Evolutionary conservation across 2,113 vertebrate species (phyloP).

Genomic region (Orcinus orca): DNA sequence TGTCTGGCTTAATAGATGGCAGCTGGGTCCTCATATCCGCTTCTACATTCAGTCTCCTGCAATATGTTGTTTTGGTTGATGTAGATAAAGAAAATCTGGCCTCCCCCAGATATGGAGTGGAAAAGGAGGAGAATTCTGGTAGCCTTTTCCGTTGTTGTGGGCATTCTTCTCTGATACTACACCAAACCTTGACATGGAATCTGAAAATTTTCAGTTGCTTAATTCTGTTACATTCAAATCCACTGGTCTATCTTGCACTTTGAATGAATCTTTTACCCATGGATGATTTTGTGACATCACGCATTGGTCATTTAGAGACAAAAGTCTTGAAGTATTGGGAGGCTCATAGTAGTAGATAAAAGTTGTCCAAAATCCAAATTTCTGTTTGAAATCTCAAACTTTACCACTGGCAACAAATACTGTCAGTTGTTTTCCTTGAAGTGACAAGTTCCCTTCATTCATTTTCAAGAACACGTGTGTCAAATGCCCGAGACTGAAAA

Average conservation of each 20-base stretch:
- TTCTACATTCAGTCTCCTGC: neutral
- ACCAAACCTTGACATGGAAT: neutral
- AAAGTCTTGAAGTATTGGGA: neutral
- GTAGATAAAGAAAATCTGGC: neutral
- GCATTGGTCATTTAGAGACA: neutral
- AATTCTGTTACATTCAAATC: neutral
- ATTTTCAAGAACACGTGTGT: neutral
- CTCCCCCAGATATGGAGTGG: accelerated
- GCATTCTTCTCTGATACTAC: neutral
- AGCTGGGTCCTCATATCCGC: neutral
- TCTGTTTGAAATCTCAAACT: neutral
- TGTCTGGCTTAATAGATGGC: neutral
- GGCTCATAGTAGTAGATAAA: neutral
- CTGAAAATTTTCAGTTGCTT: neutral
- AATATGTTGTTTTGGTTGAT: neutral
- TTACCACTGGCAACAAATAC: neutral
- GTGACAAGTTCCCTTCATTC: neutral
- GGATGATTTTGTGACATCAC: neutral
- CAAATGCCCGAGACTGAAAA: too few relatives aligned
- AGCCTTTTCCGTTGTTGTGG: neutral
- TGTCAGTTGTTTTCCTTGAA: neutral
- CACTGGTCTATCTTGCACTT: accelerated
- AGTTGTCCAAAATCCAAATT: conserved; percentile 29
- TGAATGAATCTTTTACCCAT: neutral
- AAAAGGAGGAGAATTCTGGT: neutral